A percentile compares a stretch with the other conserved stretches of the same genome.
phyloP scores from a whole-genome alignment of 2,113 vertebrate species.

The Heliornis fulica region DNA sequence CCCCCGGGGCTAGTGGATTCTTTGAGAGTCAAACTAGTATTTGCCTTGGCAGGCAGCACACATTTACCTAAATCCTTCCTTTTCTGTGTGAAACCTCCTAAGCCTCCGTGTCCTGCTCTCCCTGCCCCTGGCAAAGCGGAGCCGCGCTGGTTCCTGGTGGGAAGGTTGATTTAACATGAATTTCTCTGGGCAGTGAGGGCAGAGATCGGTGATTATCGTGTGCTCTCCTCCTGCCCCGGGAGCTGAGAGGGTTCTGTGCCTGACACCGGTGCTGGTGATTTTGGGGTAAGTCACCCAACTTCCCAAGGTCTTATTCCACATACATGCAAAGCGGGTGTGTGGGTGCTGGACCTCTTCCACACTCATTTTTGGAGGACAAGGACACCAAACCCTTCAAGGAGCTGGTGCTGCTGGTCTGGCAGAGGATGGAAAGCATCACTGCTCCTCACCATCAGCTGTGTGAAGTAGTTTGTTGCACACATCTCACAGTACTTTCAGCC shows the following conservation, averaged over 20 bases:
- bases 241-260: accelerated
- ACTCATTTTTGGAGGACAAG: neutral
- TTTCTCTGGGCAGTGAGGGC: neutral
- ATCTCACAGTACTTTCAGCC: neutral
- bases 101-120: neutral
- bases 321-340: neutral
- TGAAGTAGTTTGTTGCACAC: accelerated
- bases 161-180: neutral
- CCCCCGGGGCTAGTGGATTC: neutral
- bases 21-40: neutral
- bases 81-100: neutral
- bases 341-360: neutral
- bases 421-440: accelerated
- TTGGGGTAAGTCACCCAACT: neutral
- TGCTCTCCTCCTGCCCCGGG: neutral
- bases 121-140: neutral
- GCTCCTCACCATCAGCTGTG: neutral
- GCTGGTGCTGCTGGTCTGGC: neutral
- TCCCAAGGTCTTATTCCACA: neutral
- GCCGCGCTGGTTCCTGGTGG: accelerated
- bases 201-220: neutral
- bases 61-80: neutral
- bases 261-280: too few species aligned
- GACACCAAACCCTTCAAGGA: neutral
- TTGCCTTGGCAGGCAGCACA: neutral